Evolutionary conservation across 37 sponge, comb jelly and placozoan species (phyloP).

Genomic region (Bolinopsis microptera): DNA sequence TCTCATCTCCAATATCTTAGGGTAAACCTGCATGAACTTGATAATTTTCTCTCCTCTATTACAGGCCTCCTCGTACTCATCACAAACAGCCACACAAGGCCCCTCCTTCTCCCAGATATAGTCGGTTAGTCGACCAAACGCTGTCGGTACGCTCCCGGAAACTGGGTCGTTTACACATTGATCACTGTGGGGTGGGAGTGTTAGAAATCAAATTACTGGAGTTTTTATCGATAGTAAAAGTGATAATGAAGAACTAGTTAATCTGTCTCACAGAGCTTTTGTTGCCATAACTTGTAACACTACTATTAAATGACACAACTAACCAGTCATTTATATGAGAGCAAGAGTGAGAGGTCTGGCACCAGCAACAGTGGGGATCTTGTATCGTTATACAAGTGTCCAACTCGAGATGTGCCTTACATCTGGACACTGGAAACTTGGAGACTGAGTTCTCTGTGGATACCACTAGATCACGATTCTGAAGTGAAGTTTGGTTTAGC

Average conservation of each 20-base stretch:
- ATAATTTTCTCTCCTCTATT: background rate
- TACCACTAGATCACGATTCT: background rate
- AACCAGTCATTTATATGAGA: slow-evolving; percentile 17
- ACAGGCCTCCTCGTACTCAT: background rate
- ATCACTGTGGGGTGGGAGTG: background rate
- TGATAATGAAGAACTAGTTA: background rate
- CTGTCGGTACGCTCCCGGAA: background rate
- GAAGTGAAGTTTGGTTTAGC: background rate
- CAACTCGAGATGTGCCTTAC: background rate
- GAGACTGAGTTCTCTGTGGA: background rate
- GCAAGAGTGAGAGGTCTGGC: slow-evolving; percentile 39
- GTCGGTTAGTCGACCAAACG: background rate
- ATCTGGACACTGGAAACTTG: slow-evolving; percentile 36
- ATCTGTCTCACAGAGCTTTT: no score
- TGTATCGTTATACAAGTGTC: background rate
- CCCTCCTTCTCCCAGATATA: slow-evolving; percentile 33
- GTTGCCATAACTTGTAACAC: no score
- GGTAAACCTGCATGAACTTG: slow-evolving; percentile 26
- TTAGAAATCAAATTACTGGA: background rate
- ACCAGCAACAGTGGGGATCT: slow-evolving; percentile 64
- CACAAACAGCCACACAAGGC: slow-evolving; percentile 17
- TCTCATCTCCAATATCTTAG: slow-evolving; percentile 8
- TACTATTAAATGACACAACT: no score
- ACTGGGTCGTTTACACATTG: slow-evolving; percentile 45
- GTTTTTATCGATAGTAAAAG: background rate